These are phyloP conservation scores for Lepus townsendii DNA, from an alignment of 2,797 vertebrate species.

Conservation along the genomic window DNA sequence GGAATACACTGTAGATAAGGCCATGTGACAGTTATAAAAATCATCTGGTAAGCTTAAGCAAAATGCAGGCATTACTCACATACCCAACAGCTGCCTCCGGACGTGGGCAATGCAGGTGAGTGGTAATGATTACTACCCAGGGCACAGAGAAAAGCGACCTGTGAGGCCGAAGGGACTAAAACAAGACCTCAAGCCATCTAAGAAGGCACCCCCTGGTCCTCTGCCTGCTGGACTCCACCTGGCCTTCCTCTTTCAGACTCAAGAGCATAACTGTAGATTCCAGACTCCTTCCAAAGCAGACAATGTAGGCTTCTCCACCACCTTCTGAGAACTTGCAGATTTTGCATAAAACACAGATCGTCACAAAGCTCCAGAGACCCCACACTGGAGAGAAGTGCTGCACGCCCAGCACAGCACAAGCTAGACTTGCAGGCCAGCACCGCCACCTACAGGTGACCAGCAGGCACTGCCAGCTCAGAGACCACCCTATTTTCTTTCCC, in stretches of 20 bases:
- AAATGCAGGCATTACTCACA: not conserved
- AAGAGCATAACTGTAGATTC: not conserved
- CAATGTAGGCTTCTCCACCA: not conserved
- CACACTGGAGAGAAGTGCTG: not conserved
- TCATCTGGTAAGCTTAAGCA: not conserved
- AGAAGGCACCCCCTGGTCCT: not conserved
- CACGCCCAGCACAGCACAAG: not conserved
- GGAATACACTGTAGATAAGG: constrained; percentile 95
- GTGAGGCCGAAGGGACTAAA: not conserved
- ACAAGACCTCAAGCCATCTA: not conserved
- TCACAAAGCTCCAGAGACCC: not conserved
- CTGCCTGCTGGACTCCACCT: not conserved
- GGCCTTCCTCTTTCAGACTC: not conserved
- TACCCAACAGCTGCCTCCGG: not conserved
- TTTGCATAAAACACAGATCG: constrained; percentile 3
- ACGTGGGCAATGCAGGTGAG: not conserved
- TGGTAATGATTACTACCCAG: not conserved
- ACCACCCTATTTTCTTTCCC: not conserved
- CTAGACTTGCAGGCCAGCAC: not conserved
- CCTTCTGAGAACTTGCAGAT: constrained; percentile 6
- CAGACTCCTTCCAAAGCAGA: not conserved
- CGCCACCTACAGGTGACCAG: not conserved
- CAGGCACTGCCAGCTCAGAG: not conserved
- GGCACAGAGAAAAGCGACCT: not conserved
- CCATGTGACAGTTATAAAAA: constrained; percentile 34